Evolutionary conservation across 1,140 invertebrate genomes (phyloP).

Genomic region (Habropoda laboriosa): DNA sequence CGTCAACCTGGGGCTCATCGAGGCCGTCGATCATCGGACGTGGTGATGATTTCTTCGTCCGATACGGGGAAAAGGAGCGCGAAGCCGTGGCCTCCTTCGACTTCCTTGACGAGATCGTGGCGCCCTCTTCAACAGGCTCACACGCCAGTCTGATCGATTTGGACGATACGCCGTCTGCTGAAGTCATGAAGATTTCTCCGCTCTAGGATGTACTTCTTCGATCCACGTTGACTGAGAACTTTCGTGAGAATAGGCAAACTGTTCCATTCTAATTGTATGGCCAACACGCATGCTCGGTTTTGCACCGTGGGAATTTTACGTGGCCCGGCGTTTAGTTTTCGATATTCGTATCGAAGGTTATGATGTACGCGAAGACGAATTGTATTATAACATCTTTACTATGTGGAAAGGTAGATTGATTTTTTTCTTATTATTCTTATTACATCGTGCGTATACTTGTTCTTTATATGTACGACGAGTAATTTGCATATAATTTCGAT

Average conservation of each 20-base stretch:
- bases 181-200: conserved; percentile 68
- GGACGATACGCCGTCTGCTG: conserved; percentile 53
- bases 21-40: conserved; percentile 88
- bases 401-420: neutral
- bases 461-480: neutral
- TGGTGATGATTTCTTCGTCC: conserved; percentile 87
- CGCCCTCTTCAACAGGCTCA: conserved; percentile 80
- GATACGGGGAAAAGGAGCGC: conserved; percentile 89
- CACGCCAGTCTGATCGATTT: conserved; percentile 67
- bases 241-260: conserved; percentile 2
- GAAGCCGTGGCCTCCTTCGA: conserved; percentile 90
- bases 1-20: conserved; percentile 79
- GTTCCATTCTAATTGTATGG: neutral
- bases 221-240: neutral
- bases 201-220: conserved; percentile 54
- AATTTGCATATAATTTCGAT: conserved; percentile 5
- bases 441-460: neutral
- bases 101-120: conserved; percentile 87
- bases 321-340: neutral
- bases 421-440: conserved; percentile 2
- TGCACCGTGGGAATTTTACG: neutral
- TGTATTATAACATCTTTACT: neutral
- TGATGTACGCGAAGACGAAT: neutral
- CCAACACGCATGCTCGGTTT: neutral
- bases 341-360: neutral